Conservation (phyloP, 2,888 invertebrate species). For the Carpatolechia fugitivella region DNA sequence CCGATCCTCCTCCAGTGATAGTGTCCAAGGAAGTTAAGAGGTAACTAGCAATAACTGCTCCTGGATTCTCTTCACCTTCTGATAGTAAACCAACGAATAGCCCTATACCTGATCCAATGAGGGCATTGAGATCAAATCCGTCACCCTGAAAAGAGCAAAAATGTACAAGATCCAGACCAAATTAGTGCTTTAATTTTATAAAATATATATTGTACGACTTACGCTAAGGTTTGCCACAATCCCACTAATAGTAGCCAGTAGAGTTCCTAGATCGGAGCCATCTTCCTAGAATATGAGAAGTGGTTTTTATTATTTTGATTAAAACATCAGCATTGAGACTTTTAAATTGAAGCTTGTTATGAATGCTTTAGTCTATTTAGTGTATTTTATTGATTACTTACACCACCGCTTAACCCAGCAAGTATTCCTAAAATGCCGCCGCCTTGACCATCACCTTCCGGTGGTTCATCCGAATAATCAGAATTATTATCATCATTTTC, state of each 20-base stretch:
- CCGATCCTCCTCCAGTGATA: slow-evolving; percentile 71
- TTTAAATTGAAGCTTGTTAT: too few species aligned
- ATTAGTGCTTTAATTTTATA: background rate
- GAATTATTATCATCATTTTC: slow-evolving; percentile 46
- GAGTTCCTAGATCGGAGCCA: slow-evolving; percentile 69
- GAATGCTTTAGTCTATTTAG: too few species aligned
- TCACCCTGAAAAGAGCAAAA: slow-evolving; percentile 52
- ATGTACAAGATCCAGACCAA: background rate
- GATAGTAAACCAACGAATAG: slow-evolving; percentile 70
- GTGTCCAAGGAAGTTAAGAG: slow-evolving; percentile 66
- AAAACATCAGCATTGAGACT: too few species aligned
- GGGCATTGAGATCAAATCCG: slow-evolving; percentile 63
- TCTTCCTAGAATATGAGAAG: slow-evolving; percentile 51
- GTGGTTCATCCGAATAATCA: slow-evolving; percentile 51
- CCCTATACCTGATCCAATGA: slow-evolving; percentile 66
- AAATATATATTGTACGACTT: slow-evolving; percentile 35
- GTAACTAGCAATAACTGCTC: slow-evolving; percentile 64
- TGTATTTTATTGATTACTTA: slow-evolving; percentile 41
- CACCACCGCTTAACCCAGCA: slow-evolving; percentile 68
- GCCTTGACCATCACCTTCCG: slow-evolving; percentile 66
- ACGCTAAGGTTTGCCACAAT: slow-evolving; percentile 69
- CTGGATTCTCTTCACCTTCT: slow-evolving; percentile 67
- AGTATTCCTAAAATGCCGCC: slow-evolving; percentile 68
- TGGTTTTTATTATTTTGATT: background rate
- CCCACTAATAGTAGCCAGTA: slow-evolving; percentile 66